Evolutionary conservation across 1,140 invertebrate genomes (phyloP).

Genomic region (Rhopalosiphum maidis): DNA sequence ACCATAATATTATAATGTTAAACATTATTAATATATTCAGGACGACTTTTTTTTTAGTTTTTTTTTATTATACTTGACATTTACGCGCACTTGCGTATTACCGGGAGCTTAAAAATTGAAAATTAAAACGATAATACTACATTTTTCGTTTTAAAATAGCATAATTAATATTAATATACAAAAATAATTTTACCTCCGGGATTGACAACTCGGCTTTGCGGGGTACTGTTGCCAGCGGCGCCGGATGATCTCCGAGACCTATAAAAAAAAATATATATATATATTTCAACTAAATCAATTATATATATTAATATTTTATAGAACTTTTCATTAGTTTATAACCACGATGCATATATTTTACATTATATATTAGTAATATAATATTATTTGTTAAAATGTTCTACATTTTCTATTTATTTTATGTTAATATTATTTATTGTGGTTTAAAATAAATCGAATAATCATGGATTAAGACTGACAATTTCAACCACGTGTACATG

Average conservation of each 20-base stretch:
- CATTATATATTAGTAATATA: no score
- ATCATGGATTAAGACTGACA: not conserved
- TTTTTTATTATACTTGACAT: not conserved
- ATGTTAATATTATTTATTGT: no score
- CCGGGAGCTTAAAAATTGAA: not conserved
- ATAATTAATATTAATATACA: not conserved
- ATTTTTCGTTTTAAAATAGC: not conserved
- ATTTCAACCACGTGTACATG: not conserved
- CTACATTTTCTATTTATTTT: no score
- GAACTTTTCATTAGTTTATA: not conserved
- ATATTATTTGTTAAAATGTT: no score
- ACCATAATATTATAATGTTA: not conserved
- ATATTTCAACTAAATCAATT: not conserved
- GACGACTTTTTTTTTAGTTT: not conserved
- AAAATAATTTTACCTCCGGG: constrained; percentile 40
- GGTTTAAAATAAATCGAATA: not conserved
- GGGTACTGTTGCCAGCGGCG: constrained; percentile 21
- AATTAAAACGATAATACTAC: not conserved
- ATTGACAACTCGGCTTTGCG: constrained; percentile 46
- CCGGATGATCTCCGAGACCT: constrained; percentile 53
- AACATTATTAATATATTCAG: not conserved
- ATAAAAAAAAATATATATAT: not conserved
- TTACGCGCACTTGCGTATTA: not conserved
- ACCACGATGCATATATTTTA: not conserved
- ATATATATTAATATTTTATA: not conserved